These are phyloP conservation scores for Zonitis immaculata DNA, from an alignment of 2,888 invertebrate genomes.

Conservation along the genomic window DNA sequence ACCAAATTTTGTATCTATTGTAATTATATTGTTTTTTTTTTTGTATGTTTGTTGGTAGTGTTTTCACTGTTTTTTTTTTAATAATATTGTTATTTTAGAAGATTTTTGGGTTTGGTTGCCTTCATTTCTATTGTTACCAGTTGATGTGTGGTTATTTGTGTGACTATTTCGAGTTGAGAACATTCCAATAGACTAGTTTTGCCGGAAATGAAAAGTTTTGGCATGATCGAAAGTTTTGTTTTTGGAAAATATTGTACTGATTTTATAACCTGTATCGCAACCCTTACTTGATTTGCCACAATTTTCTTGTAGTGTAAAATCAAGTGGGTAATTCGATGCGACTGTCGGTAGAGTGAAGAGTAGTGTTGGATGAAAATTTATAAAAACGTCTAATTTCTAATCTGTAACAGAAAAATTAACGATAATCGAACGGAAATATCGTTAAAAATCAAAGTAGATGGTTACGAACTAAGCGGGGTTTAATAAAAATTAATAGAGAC, in stretches of 20 bases:
- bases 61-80: constrained; percentile 4
- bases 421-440: constrained; percentile 15
- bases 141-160: constrained; percentile 62
- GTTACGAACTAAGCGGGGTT: constrained; percentile 1
- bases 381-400: not conserved
- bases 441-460: not conserved
- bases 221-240: constrained; percentile 26
- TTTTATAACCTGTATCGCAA: not conserved
- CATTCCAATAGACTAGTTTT: constrained; percentile 47
- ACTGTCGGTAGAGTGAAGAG: constrained; percentile 6
- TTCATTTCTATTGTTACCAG: constrained; percentile 76
- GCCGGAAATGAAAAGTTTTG: constrained; percentile 31
- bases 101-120: constrained; percentile 58
- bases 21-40: not conserved
- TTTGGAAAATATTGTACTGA: not conserved
- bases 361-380: not conserved
- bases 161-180: constrained; percentile 75
- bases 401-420: constrained; percentile 41
- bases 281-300: not conserved
- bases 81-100: constrained; percentile 44
- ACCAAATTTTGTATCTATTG: not conserved
- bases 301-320: not conserved
- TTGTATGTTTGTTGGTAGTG: too few species aligned
- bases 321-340: not conserved
- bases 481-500: constrained; percentile 43